A percentile compares a stretch with the other conserved stretches of the same genome.
Evolutionary conservation across 1,140 invertebrate species (phyloP).

Genomic region (Drosophila arawakana): DNA sequence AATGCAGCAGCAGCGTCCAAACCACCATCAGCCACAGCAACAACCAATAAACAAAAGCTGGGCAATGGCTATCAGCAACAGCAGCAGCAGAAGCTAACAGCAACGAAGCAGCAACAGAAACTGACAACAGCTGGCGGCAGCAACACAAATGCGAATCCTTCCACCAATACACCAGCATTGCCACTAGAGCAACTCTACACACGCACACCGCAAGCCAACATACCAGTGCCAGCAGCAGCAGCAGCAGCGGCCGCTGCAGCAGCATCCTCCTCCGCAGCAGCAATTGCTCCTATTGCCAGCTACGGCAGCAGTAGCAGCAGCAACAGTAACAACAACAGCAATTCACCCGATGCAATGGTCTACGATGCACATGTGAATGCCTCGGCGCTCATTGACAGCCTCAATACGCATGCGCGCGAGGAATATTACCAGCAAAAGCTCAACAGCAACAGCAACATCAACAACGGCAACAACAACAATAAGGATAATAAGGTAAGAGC

Average conservation of each 20-base stretch:
- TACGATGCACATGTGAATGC: slow-evolving; percentile 83
- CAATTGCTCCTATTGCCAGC: slow-evolving; percentile 49
- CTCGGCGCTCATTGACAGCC: slow-evolving; percentile 82
- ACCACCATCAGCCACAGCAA: slow-evolving; percentile 31
- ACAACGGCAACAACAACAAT: slow-evolving; percentile 43
- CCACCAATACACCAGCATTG: slow-evolving; percentile 45
- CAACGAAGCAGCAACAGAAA: slow-evolving; percentile 27
- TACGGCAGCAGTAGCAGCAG: slow-evolving; percentile 21
- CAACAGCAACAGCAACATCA: neutral
- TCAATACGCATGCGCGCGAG: slow-evolving; percentile 75
- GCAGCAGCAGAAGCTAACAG: slow-evolving; percentile 50
- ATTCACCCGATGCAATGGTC: slow-evolving; percentile 55
- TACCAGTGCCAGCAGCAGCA: slow-evolving; percentile 67
- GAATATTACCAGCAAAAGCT: slow-evolving; percentile 80
- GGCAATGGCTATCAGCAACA: slow-evolving; percentile 48
- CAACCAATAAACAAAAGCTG: slow-evolving; percentile 61
- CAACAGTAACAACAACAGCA: slow-evolving; percentile 27
- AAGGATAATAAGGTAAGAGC: slow-evolving; percentile 83
- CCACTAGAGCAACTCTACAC: slow-evolving; percentile 66
- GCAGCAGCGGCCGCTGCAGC: slow-evolving; percentile 46
- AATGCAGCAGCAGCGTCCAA: slow-evolving; percentile 64
- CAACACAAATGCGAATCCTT: slow-evolving; percentile 20
- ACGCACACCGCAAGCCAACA: slow-evolving; percentile 67
- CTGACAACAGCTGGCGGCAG: slow-evolving; percentile 14
- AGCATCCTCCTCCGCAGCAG: slow-evolving; percentile 12